phyloP scores from a whole-genome alignment of 2,888 invertebrate genomes.

The Hyposoter didymator region DNA sequence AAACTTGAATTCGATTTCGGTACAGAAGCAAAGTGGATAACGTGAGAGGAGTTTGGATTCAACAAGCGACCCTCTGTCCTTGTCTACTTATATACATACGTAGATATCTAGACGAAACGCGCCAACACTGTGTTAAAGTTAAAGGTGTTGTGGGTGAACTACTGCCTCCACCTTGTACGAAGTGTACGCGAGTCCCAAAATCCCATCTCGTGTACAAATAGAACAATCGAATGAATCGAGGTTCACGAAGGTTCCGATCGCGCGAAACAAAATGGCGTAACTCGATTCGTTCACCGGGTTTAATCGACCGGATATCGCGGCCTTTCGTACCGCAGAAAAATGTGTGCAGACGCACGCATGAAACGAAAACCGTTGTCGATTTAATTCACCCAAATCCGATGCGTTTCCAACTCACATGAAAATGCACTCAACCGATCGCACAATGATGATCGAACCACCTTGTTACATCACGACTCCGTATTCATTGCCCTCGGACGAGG shows the following conservation, averaged over 20 bases:
- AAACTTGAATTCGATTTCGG: slow-evolving; percentile 79
- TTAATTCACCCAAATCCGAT: not conserved
- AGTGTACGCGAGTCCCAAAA: slow-evolving; percentile 18
- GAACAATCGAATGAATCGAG: not conserved
- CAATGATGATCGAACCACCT: not conserved
- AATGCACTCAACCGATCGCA: slow-evolving; percentile 23
- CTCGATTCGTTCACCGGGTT: not conserved
- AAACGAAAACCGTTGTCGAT: not conserved
- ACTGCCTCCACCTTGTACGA: not conserved
- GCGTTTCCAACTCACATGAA: slow-evolving; percentile 14
- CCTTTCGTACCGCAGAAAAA: not conserved
- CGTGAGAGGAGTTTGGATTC: slow-evolving; percentile 67
- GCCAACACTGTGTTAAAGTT: not conserved
- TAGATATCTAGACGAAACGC: not conserved
- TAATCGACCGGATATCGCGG: not conserved
- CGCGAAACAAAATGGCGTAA: not conserved
- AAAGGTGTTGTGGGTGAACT: not conserved
- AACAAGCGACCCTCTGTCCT: slow-evolving; percentile 25
- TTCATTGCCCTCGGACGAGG: not conserved
- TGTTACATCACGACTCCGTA: not conserved
- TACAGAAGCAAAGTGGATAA: slow-evolving; percentile 75
- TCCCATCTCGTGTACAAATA: not conserved
- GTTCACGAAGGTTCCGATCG: not conserved
- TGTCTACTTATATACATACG: not conserved
- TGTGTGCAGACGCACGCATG: not conserved